Conservation (phyloP, 2,113 vertebrate genomes). For the Aldabrachelys gigantea region DNA sequence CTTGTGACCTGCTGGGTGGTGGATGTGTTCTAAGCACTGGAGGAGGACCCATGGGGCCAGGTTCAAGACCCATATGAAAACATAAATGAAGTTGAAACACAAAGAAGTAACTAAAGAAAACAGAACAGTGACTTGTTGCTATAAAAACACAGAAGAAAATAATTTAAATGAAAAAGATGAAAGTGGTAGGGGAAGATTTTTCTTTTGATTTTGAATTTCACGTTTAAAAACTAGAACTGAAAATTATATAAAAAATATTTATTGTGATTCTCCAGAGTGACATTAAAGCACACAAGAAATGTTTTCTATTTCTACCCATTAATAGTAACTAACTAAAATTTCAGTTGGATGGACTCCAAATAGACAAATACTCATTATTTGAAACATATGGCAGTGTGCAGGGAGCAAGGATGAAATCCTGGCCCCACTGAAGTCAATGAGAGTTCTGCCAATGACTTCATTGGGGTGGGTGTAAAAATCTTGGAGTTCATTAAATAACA, state of each 20-base stretch:
- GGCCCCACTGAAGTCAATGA: background rate
- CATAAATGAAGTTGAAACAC: background rate
- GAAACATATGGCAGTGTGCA: background rate
- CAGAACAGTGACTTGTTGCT: background rate
- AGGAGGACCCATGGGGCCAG: too few relatives aligned
- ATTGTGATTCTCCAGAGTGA: background rate
- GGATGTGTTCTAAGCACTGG: too few relatives aligned
- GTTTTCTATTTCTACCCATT: background rate
- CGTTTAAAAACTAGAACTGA: slow-evolving; percentile 6
- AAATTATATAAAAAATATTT: background rate
- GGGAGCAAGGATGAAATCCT: background rate
- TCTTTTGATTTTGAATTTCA: background rate
- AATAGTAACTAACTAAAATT: background rate
- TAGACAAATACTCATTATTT: background rate
- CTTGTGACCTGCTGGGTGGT: too few relatives aligned
- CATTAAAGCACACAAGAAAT: background rate
- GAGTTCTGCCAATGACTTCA: background rate
- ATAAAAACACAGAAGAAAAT: background rate
- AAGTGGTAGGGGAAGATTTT: background rate
- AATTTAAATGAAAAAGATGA: background rate
- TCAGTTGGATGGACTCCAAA: background rate
- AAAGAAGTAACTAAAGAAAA: background rate
- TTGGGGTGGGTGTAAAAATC: background rate
- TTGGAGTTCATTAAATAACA: too few relatives aligned
- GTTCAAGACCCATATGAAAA: background rate